These are phyloP conservation scores for Heliothis virescens DNA, from an alignment of 1,140 invertebrate genomes.

Conservation along the genomic window DNA sequence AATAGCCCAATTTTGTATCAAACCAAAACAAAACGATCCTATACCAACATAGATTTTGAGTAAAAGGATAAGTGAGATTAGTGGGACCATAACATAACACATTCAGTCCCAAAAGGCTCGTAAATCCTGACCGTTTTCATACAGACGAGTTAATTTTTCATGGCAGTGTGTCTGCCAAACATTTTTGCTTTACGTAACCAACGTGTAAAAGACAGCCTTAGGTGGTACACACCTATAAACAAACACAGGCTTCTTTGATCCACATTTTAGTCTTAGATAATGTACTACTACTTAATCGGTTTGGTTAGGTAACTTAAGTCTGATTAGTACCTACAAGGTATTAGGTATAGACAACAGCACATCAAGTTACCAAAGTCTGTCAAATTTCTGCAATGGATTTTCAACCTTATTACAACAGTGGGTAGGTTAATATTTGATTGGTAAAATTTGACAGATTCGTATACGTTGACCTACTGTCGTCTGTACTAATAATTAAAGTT, in stretches of 20 bases:
- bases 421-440: too few relatives aligned
- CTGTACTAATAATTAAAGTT: too few relatives aligned
- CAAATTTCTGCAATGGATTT: too few relatives aligned
- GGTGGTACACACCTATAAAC: background rate
- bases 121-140: constrained; percentile 31
- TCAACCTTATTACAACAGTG: too few relatives aligned
- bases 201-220: background rate
- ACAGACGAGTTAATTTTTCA: constrained; percentile 39
- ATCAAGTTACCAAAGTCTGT: too few relatives aligned
- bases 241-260: background rate
- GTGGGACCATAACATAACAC: constrained; percentile 36
- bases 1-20: constrained; percentile 10
- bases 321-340: too few relatives aligned
- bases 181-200: constrained; percentile 14
- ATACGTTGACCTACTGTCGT: too few relatives aligned
- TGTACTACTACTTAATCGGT: too few relatives aligned
- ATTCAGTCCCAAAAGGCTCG: constrained; percentile 30
- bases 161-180: constrained; percentile 17
- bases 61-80: constrained; percentile 38
- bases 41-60: constrained; percentile 41
- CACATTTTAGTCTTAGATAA: background rate
- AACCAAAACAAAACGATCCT: background rate
- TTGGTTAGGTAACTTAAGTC: too few relatives aligned
- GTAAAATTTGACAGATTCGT: too few relatives aligned
- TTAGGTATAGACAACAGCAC: too few relatives aligned